These are phyloP conservation scores for Setophaga coronata DNA, from an alignment of 2,113 vertebrate species.

Conservation along the genomic window DNA sequence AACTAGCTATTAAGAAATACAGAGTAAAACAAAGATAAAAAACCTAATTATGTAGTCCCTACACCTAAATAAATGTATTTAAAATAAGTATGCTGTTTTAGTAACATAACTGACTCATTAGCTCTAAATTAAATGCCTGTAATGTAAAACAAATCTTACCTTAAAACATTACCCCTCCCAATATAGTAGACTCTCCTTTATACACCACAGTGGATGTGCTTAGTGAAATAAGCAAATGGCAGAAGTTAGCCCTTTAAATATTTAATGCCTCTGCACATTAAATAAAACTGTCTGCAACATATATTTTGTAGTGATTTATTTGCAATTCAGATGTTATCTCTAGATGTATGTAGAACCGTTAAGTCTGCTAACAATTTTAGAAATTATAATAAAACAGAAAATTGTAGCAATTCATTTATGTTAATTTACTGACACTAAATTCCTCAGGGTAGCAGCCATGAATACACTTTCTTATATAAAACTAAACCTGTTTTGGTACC, in stretches of 20 bases:
- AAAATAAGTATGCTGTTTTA: background rate
- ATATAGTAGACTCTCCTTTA: background rate
- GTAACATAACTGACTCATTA: background rate
- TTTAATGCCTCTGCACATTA: background rate
- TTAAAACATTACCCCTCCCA: background rate
- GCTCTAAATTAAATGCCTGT: background rate
- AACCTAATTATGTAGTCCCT: background rate
- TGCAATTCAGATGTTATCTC: slow-evolving; percentile 33
- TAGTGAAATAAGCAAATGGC: background rate
- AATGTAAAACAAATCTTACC: background rate
- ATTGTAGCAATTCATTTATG: background rate
- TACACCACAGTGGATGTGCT: background rate
- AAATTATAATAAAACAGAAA: slow-evolving; percentile 27
- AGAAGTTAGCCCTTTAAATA: slow-evolving; percentile 6
- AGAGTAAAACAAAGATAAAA: background rate
- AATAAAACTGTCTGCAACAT: slow-evolving; percentile 2
- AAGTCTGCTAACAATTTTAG: slow-evolving; percentile 18
- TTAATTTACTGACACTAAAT: slow-evolving; percentile 27
- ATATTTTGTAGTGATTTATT: slow-evolving; percentile 43
- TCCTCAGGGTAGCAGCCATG: background rate
- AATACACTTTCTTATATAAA: background rate
- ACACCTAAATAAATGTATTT: slow-evolving; percentile 1
- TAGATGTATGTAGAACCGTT: background rate
- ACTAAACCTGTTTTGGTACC: background rate
- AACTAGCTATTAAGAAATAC: background rate